These are phyloP conservation scores for Caenorhabditis sinica DNA, from an alignment of 2,888 invertebrate genomes.

Conservation along the genomic window DNA sequence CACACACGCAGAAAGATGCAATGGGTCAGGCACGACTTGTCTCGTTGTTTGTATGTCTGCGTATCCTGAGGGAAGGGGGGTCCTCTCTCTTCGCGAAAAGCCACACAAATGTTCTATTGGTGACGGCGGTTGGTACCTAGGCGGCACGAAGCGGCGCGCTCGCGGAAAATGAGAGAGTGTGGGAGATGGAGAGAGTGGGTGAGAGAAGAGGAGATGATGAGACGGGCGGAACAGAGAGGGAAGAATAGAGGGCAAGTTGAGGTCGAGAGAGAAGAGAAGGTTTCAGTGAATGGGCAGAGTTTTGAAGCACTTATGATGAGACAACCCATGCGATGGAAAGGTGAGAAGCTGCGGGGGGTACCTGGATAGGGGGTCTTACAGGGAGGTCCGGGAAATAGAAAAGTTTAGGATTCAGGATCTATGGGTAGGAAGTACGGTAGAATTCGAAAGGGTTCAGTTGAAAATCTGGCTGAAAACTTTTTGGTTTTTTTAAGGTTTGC, in stretches of 20 bases:
- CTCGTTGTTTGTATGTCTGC: conserved; percentile 17
- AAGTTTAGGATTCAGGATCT: too few relatives aligned
- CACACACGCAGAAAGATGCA: conserved; percentile 10
- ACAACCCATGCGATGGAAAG: too few relatives aligned
- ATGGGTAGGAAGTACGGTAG: too few relatives aligned
- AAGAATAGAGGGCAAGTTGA: conserved; percentile 50
- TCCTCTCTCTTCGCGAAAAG: background rate
- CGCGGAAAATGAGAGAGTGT: conserved; percentile 46
- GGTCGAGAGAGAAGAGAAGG: conserved; percentile 29
- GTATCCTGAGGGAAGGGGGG: background rate
- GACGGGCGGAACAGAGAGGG: conserved; percentile 4
- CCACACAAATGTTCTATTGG: conserved; percentile 23
- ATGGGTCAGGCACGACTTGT: conserved; percentile 65
- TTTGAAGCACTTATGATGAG: background rate
- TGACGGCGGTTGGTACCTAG: conserved; percentile 54
- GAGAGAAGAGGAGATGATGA: background rate
- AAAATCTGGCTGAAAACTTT: too few relatives aligned
- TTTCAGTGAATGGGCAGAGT: background rate
- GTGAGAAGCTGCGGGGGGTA: too few relatives aligned
- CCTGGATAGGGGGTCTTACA: too few relatives aligned
- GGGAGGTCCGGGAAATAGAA: too few relatives aligned
- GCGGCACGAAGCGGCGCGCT: conserved; percentile 63
- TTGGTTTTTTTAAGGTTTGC: too few relatives aligned
- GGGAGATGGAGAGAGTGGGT: background rate
- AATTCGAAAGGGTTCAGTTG: too few relatives aligned